Evolutionary conservation across 2,113 vertebrate species (phyloP), one percentile per base, ranked within the genome.

Genomic region (Calypte anna): DNA sequence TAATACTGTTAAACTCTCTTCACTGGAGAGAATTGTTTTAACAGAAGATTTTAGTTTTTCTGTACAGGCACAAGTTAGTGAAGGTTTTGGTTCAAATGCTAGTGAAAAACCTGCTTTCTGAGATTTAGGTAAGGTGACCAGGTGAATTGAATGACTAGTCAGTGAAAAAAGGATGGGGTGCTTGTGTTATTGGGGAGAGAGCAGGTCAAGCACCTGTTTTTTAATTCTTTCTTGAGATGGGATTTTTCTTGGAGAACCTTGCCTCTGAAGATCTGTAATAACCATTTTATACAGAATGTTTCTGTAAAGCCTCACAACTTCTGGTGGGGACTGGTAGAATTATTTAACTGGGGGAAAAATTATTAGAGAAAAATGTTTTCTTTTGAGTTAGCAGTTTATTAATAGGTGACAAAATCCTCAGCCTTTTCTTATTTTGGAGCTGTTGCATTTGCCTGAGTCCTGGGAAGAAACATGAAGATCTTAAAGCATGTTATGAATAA

Each of bases 381-480:
- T 67, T 73, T 33, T 61, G 31, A 84, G 24, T 14, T 54, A 46
- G 64, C 62, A 10, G 14, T 30, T 83, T 57, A 36, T 18, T 69
- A 14, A 18, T 48, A 54, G 84, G 57, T n/a, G 33, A 40, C 67
- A 78, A 91, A 94, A 76, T 67, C 43, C 16, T 70, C 85, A 75
- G 82, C 67, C 2, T 73, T 57, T 82, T 21, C 14, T n/a, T 69
- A 21, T 61, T 64, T 36, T 80, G 78, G 93, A 93, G 44, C 82
- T 87, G 28, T 93, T 92, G 36, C 27, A n/a, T 44, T 70, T 46
- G 4, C 14, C 33, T 54, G 72, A 59, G 31, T 75, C 11, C 9
- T 48, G 95, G 61, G 70, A 36, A 50, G 72, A 84, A 66, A 15
- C 21, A 94, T 89, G 97, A 96, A 87, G 88, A 91, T 96, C 48